phyloP scores from a whole-genome alignment of 2,797 vertebrate genomes.

The Triplophysa bombifrons region DNA sequence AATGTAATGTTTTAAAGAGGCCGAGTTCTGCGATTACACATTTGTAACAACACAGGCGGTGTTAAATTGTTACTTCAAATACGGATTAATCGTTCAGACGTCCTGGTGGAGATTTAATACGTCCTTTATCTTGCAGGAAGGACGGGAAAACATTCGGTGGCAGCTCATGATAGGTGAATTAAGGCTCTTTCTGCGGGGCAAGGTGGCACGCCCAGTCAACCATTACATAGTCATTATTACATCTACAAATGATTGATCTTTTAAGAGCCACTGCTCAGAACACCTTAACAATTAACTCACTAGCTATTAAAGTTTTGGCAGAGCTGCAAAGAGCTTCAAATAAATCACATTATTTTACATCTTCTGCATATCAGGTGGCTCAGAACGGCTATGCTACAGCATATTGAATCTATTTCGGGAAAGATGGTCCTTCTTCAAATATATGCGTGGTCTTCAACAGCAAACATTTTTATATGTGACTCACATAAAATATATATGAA shows the following conservation, averaged over 20 bases:
- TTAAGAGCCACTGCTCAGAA: slow-evolving; percentile 69
- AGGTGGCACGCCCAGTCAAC: slow-evolving; percentile 66
- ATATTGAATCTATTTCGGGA: slow-evolving; percentile 73
- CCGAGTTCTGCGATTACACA: slow-evolving; percentile 51
- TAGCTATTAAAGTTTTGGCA: slow-evolving; percentile 78
- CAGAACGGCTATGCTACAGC: slow-evolving; percentile 70
- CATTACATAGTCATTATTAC: slow-evolving; percentile 85
- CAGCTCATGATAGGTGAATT: slow-evolving; percentile 66
- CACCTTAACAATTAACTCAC: slow-evolving; percentile 83
- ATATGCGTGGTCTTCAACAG: not conserved
- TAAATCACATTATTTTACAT: slow-evolving; percentile 80
- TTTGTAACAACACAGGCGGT: slow-evolving; percentile 51
- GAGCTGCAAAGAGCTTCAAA: slow-evolving; percentile 63
- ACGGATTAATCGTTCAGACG: slow-evolving; percentile 61
- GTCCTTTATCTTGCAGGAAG: slow-evolving; percentile 63
- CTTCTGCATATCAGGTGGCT: slow-evolving; percentile 62
- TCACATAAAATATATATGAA: slow-evolving; percentile 1
- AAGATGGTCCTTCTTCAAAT: not conserved
- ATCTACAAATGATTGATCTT: slow-evolving; percentile 78
- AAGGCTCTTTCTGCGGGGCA: slow-evolving; percentile 63
- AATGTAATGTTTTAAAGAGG: slow-evolving; percentile 50
- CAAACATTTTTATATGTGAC: slow-evolving; percentile 15
- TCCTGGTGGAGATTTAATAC: slow-evolving; percentile 62
- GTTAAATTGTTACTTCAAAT: slow-evolving; percentile 57
- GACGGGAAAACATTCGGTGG: slow-evolving; percentile 63